Evolutionary conservation across 2,888 invertebrate species (phyloP).

Genomic region (Orchestes rusci): DNA sequence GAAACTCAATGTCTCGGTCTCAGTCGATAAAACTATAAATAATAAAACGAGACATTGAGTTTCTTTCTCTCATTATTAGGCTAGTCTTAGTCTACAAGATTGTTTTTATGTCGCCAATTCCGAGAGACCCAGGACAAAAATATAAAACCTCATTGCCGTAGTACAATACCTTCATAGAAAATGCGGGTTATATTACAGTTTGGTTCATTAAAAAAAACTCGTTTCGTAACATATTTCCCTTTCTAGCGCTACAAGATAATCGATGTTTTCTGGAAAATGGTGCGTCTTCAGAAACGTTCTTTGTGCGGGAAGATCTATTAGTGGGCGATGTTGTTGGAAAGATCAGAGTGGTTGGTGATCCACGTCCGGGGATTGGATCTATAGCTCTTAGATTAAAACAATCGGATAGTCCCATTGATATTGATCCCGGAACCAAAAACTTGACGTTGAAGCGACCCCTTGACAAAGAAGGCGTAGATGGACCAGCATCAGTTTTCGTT

Average conservation of each 20-base stretch:
- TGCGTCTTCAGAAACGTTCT: slow-evolving; percentile 85
- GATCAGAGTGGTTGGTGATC: slow-evolving; percentile 75
- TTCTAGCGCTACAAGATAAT: slow-evolving; percentile 66
- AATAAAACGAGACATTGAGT: no score
- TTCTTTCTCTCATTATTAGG: no score
- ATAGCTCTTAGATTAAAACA: slow-evolving; percentile 74
- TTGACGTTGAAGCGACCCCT: slow-evolving; percentile 68
- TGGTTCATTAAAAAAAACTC: no score
- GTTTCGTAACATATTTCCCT: no score
- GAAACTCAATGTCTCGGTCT: no score
- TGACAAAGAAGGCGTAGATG: slow-evolving; percentile 77
- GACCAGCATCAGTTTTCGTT: slow-evolving; percentile 78
- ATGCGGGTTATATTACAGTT: no score
- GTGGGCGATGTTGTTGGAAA: slow-evolving; percentile 75
- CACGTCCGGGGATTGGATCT: slow-evolving; percentile 61
- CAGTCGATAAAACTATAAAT: no score
- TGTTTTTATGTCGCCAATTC: no score
- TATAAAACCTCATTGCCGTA: no score
- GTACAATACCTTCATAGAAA: no score
- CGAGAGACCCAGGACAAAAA: no score
- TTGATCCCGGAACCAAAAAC: slow-evolving; percentile 72
- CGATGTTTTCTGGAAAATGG: slow-evolving; percentile 86
- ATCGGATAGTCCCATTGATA: slow-evolving; percentile 69
- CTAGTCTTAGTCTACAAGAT: no score
- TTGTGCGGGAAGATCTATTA: slow-evolving; percentile 77